Evolutionary conservation across 1,140 invertebrate species (phyloP).

Genomic region (Trichonephila clavipes): DNA sequence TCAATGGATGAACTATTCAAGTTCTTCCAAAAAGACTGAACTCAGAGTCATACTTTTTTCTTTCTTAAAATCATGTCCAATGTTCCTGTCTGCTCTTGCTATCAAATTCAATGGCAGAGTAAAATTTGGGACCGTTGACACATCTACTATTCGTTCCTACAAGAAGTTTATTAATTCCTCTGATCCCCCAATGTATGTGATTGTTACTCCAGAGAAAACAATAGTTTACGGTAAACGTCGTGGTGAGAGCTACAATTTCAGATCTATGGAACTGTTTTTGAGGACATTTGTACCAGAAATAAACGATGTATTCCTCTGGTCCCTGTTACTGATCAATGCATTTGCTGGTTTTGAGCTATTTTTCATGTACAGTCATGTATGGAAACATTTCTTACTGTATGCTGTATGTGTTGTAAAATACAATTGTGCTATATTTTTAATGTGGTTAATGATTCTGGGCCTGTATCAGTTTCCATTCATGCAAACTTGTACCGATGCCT

Average conservation of each 20-base stretch:
- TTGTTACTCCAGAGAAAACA: constrained; percentile 81
- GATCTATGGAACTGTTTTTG: constrained; percentile 82
- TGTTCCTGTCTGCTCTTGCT: constrained; percentile 83
- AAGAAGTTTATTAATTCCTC: constrained; percentile 77
- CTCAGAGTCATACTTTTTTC: constrained; percentile 82
- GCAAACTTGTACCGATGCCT: constrained; percentile 78
- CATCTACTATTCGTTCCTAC: constrained; percentile 78
- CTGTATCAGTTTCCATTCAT: constrained; percentile 81
- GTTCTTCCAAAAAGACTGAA: constrained; percentile 78
- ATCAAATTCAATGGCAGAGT: constrained; percentile 83
- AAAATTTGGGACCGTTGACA: constrained; percentile 81
- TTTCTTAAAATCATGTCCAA: constrained; percentile 80
- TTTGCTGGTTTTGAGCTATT: constrained; percentile 81
- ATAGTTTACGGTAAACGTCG: constrained; percentile 81
- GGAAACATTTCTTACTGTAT: constrained; percentile 80
- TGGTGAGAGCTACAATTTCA: constrained; percentile 82
- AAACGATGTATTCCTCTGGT: constrained; percentile 83
- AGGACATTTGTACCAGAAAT: constrained; percentile 82
- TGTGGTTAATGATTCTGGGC: constrained; percentile 81
- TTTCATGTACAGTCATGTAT: constrained; percentile 80
- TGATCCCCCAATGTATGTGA: constrained; percentile 80
- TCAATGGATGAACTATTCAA: constrained; percentile 79
- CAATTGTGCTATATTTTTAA: constrained; percentile 81
- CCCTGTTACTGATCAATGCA: constrained; percentile 82
- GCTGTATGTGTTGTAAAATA: constrained; percentile 81